phyloP scores from a whole-genome alignment of 2,113 vertebrate genomes.

The Tachysurus fulvidraco region DNA sequence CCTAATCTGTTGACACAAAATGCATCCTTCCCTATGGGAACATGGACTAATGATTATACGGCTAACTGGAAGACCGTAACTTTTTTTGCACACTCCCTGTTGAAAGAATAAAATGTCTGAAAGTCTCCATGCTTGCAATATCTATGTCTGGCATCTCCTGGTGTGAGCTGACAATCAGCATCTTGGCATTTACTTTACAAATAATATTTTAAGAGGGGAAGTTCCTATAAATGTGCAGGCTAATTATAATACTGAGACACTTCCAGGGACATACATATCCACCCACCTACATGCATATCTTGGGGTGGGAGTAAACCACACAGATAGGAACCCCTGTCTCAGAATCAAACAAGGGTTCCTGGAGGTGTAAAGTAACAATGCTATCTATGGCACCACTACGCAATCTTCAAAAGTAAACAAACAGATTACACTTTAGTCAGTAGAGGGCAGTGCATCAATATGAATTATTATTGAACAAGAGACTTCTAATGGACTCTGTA shows the following conservation, averaged over 20 bases:
- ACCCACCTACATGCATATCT: not conserved
- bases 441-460: not conserved
- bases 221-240: not conserved
- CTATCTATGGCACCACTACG: not conserved
- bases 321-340: not conserved
- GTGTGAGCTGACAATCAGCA: not conserved
- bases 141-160: not conserved
- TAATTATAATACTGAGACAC: not conserved
- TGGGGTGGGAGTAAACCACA: not conserved
- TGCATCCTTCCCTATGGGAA: conserved; percentile 49
- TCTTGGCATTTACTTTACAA: not conserved
- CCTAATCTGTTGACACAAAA: conserved; percentile 14
- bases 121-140: not conserved
- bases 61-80: not conserved
- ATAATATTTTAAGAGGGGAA: not conserved
- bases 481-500: not conserved
- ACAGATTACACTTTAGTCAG: not conserved
- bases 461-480: not conserved
- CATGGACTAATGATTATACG: not conserved
- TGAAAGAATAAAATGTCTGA: conserved; percentile 19
- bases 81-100: conserved; percentile 10
- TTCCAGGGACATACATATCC: not conserved
- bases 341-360: not conserved
- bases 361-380: not conserved
- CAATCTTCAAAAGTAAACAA: not conserved